Base-by-base conservation (phyloP, 2,797 vertebrate species). In the Serranus cabrilla region DNA sequence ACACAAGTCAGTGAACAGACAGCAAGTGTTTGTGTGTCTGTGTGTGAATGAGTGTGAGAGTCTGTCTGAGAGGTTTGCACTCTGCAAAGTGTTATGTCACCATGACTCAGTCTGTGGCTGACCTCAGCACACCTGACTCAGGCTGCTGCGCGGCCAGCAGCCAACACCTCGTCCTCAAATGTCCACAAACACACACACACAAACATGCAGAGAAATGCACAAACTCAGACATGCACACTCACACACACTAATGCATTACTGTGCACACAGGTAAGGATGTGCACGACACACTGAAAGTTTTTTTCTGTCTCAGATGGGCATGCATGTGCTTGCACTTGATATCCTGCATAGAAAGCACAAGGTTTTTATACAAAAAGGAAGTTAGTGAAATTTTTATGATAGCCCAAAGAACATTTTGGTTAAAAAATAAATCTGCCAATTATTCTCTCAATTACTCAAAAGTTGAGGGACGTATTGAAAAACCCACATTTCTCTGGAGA, bases 81-180 rank as follows among this genome's bases (percentile, higher is more conserved):
- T 50, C 43, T 31, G 20, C 40, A 55, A 47, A 58, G 47, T 62
- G 51, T 76, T 73, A 59, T 45, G 20, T 80, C 80, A 82, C 40
- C 42, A 54, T 74, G 77, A 73, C 56, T 72, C 70, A 62, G 62
- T 52, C 56, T 2, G 21, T 62, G 27, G 46, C 68, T 66, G 71
- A 80, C 71, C 54, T 80, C 76, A 65, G 49, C 71, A 56, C 74
- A 76, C 76, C 79, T 84, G 55, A 77, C 58, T 55, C 57, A 65
- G 46, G 65, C 34, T 60, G 55, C 65, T 52, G 11, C 7, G 2
- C 16, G 42, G 64, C 70, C 63, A 17, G 42, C 61, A 76, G 78
- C 31, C 46, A 55, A 46, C 42, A 42, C 74, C 57, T 74, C 39
- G 2, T 43, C 55, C 72, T 68, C 51, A 66, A 45, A 64, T 18